These are phyloP conservation scores for Dendrolimus pini DNA, from an alignment of 2,888 invertebrate genomes.

Conservation along the genomic window DNA sequence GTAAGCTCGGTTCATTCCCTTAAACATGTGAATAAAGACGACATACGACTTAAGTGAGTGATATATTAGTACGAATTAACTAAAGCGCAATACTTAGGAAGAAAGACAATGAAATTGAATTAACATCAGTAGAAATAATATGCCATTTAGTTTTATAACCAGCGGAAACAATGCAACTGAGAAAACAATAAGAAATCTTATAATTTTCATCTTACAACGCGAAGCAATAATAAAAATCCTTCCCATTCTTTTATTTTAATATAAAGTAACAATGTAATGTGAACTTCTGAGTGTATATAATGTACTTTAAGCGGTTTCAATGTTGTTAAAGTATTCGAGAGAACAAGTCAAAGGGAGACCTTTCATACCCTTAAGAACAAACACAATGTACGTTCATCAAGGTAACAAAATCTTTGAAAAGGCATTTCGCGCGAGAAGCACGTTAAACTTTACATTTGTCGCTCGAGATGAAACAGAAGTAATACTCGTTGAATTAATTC, in stretches of 20 bases:
- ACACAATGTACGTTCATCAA: conserved; percentile 28
- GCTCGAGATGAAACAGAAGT: conserved; percentile 53
- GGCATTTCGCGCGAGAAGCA: conserved; percentile 36
- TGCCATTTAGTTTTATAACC: no score
- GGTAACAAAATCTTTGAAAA: conserved; percentile 36
- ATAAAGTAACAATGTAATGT: conserved; percentile 1
- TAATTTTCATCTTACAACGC: neutral
- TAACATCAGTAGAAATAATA: no score
- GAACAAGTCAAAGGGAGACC: conserved; percentile 26
- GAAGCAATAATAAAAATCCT: neutral
- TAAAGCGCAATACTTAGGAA: no score
- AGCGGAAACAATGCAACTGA: neutral
- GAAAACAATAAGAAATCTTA: neutral
- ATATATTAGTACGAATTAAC: no score
- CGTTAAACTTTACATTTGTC: conserved; percentile 62
- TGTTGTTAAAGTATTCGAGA: conserved; percentile 15
- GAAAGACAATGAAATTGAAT: no score
- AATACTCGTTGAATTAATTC: conserved; percentile 63
- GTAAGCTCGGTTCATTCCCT: no score
- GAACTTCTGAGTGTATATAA: neutral
- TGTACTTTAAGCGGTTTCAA: conserved; percentile 13
- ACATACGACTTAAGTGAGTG: no score
- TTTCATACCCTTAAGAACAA: conserved; percentile 21
- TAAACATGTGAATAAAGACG: no score
- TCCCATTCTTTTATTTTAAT: neutral